These are phyloP conservation scores for Lepidochitona cinerea DNA, from an alignment of 2,888 invertebrate genomes.

Conservation along the genomic window DNA sequence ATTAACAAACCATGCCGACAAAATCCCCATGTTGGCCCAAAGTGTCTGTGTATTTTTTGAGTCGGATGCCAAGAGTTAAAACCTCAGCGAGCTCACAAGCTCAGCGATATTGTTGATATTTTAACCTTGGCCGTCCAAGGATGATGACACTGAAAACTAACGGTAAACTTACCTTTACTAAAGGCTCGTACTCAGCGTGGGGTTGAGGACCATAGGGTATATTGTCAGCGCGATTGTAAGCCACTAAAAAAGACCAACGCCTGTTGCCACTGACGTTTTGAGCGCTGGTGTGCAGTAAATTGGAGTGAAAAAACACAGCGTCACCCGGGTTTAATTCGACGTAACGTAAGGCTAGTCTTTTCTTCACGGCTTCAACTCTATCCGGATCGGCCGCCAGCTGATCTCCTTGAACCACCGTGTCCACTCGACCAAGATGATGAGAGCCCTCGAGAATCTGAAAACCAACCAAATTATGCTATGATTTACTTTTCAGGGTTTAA, in stretches of 20 bases:
- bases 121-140: no score
- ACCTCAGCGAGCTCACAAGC: no score
- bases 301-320: neutral
- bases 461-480: no score
- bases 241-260: neutral
- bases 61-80: no score
- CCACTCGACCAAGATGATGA: neutral
- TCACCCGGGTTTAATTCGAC: neutral
- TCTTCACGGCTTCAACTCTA: neutral
- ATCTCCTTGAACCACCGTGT: neutral
- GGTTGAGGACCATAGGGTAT: neutral
- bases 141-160: no score
- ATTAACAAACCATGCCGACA: no score
- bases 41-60: no score
- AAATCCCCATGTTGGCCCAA: no score
- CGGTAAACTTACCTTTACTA: neutral
- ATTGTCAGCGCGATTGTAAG: neutral
- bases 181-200: neutral
- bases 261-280: neutral
- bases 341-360: neutral
- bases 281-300: neutral
- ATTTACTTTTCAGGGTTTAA: no score
- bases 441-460: neutral
- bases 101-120: no score
- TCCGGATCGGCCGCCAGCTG: neutral